phyloP scores from a whole-genome alignment of 2,888 invertebrate genomes.

The Agrochola litura region DNA sequence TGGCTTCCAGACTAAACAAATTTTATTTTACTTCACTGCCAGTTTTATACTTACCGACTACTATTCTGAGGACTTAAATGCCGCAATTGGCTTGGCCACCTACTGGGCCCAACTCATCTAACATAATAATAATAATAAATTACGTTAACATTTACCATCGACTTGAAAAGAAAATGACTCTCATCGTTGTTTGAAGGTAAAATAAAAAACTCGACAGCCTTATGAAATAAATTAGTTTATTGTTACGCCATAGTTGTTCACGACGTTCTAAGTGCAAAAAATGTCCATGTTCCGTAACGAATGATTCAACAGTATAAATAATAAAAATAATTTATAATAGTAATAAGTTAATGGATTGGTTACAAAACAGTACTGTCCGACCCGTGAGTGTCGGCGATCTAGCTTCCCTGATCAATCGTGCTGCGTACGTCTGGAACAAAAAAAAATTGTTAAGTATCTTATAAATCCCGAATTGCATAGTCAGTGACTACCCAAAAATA shows the following conservation, averaged over 20 bases:
- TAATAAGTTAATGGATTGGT: constrained; percentile 90
- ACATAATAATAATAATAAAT: background rate
- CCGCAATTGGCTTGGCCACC: background rate
- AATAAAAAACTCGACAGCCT: constrained; percentile 77
- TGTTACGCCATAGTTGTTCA: constrained; percentile 84
- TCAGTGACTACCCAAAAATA: background rate
- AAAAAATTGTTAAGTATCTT: background rate
- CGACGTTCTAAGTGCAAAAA: constrained; percentile 79
- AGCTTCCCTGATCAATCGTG: constrained; percentile 77
- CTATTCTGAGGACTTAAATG: too few relatives aligned
- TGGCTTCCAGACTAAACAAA: constrained; percentile 38
- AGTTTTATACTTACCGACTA: too few relatives aligned
- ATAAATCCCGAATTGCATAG: background rate
- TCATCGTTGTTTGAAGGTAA: constrained; percentile 31
- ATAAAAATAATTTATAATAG: constrained; percentile 90
- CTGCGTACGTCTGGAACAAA: constrained; percentile 78
- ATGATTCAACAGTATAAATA: constrained; percentile 89
- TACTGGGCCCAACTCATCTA: background rate
- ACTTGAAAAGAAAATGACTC: background rate
- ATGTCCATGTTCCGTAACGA: constrained; percentile 85
- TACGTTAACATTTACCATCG: background rate
- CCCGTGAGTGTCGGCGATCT: constrained; percentile 76
- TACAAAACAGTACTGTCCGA: constrained; percentile 85
- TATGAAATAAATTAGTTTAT: constrained; percentile 91
- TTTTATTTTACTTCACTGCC: constrained; percentile 13